A percentile compares a stretch with the other conserved stretches of the same genome.
Conservation (phyloP, 2,888 invertebrate genomes). For the Clistopyga incitator region DNA sequence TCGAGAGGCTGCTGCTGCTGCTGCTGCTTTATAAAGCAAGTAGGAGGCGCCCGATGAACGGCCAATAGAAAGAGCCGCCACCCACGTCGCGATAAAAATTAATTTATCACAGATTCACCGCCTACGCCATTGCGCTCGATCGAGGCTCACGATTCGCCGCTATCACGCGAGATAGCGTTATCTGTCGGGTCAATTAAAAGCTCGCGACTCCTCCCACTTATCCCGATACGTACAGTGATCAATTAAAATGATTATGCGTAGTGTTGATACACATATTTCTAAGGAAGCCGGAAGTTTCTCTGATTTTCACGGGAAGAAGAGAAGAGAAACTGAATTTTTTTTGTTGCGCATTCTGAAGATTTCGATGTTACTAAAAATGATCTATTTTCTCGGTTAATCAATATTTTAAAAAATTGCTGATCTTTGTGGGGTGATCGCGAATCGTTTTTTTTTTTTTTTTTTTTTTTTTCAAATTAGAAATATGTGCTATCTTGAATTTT, state of each 20-base stretch:
- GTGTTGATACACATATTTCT: not conserved
- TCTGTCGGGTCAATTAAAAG: slow-evolving; percentile 70
- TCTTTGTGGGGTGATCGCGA: too few species aligned
- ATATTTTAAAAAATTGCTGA: too few species aligned
- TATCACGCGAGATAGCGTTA: slow-evolving; percentile 76
- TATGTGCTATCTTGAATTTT: too few species aligned
- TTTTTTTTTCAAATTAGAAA: too few species aligned
- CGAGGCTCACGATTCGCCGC: slow-evolving; percentile 64
- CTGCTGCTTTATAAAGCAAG: slow-evolving; percentile 72
- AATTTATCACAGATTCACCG: slow-evolving; percentile 80
- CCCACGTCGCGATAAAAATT: slow-evolving; percentile 81
- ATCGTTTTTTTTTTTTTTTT: too few species aligned
- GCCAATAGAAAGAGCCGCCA: slow-evolving; percentile 80
- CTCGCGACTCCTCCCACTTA: not conserved
- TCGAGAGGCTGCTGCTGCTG: slow-evolving; percentile 65
- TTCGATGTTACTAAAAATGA: too few species aligned
- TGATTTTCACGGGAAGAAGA: too few species aligned
- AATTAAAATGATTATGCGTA: not conserved
- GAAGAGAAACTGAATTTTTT: too few species aligned
- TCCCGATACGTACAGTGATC: not conserved
- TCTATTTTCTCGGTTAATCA: too few species aligned
- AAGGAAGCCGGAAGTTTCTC: not conserved
- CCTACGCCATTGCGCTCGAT: slow-evolving; percentile 80
- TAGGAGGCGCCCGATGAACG: slow-evolving; percentile 78
- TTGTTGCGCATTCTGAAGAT: too few species aligned